Conservation (phyloP, 2,113 vertebrate genomes). For the Corvus moneduloides region DNA sequence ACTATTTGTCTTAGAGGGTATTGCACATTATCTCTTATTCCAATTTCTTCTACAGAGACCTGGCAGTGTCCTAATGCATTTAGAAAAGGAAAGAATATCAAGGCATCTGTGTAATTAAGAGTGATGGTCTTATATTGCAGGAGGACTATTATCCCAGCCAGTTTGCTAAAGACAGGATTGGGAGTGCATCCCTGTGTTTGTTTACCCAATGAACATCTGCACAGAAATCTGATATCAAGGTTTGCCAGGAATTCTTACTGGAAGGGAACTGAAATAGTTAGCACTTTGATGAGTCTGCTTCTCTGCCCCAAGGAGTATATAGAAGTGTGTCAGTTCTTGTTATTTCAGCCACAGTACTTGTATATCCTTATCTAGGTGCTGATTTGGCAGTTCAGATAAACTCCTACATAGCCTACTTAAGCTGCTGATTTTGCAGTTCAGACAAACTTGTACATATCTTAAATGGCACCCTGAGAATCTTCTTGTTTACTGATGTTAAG, state of each 20-base stretch:
- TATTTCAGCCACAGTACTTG: not conserved
- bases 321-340: not conserved
- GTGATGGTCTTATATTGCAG: not conserved
- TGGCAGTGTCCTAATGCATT: not conserved
- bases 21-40: not conserved
- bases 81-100: not conserved
- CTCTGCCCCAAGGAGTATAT: not conserved
- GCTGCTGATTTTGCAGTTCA: not conserved
- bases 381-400: not conserved
- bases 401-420: not conserved
- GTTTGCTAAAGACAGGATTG: not conserved
- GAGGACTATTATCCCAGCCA: not conserved
- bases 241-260: slow-evolving; percentile 1
- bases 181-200: not conserved
- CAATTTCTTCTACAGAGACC: not conserved
- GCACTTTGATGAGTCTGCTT: not conserved
- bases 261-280: slow-evolving; percentile 26
- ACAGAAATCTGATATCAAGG: not conserved
- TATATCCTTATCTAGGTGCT: not conserved
- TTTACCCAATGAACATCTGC: not conserved
- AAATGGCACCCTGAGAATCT: not conserved
- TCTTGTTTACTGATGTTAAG: not conserved
- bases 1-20: not conserved
- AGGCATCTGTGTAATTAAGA: slow-evolving; percentile 29
- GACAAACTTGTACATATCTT: not conserved